A percentile compares a stretch with the other conserved stretches of the same genome.
Conservation (phyloP, 2,888 invertebrate species). For the Erebia ligea region DNA sequence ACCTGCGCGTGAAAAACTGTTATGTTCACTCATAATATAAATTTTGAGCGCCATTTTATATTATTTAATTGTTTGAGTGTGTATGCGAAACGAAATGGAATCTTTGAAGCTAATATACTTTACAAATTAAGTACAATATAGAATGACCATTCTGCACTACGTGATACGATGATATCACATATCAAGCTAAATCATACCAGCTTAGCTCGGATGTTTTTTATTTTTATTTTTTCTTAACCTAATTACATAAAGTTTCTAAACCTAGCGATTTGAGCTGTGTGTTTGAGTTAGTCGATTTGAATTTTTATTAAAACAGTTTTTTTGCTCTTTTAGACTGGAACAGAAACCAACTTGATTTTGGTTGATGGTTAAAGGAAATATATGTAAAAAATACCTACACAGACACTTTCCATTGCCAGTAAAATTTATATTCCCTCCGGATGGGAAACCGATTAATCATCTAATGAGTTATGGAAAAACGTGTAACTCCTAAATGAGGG, state of each 20-base stretch:
- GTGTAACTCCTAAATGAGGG: background rate
- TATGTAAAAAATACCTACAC: no score
- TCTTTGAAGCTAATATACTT: background rate
- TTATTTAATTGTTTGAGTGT: conserved; percentile 8
- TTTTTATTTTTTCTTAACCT: no score
- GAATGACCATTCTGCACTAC: background rate
- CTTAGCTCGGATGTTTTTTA: no score
- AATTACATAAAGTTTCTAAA: no score
- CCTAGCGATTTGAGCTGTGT: no score
- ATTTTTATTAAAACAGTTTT: no score
- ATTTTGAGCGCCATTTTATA: conserved; percentile 20
- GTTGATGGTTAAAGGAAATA: background rate
- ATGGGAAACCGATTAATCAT: background rate
- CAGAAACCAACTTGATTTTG: no score
- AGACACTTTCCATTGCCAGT: background rate
- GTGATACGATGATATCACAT: no score
- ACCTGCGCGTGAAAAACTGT: conserved; percentile 40
- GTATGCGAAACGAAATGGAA: background rate
- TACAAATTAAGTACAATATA: background rate
- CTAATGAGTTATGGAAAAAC: conserved; percentile 7
- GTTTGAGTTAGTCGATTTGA: no score
- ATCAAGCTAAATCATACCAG: no score
- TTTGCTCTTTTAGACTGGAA: no score
- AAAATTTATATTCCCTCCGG: background rate
- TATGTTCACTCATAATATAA: conserved; percentile 25